Evolutionary conservation across 2,797 vertebrate genomes (phyloP).

Genomic region (Fistularia commersonii): DNA sequence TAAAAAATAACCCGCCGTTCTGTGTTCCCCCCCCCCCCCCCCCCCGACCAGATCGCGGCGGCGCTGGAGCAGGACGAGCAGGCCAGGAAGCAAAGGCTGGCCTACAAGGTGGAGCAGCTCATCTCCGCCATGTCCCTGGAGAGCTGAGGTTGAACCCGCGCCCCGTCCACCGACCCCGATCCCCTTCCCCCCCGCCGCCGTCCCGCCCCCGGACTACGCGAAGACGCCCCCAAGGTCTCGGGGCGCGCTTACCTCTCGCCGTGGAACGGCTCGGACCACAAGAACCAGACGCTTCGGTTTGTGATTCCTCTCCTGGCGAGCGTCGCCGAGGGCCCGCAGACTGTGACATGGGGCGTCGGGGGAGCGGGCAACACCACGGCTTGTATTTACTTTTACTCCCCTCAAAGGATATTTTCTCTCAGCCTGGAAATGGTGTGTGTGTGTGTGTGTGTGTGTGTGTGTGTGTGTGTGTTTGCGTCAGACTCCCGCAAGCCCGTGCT

Average conservation of each 20-base stretch:
- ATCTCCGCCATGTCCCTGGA: constrained; percentile 93
- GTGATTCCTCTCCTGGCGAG: constrained; percentile 27
- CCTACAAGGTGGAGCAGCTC: constrained; percentile 96
- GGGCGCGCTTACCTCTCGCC: constrained; percentile 56
- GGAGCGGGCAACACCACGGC: constrained; percentile 46
- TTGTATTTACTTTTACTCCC: constrained; percentile 42
- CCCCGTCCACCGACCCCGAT: no score
- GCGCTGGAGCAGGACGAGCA: constrained; percentile 95
- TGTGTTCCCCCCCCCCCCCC: no score
- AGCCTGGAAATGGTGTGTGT: no score
- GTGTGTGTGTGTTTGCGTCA: constrained; percentile 22
- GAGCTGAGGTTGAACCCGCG: constrained; percentile 81
- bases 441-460: constrained; percentile 39
- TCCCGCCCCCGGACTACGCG: no score
- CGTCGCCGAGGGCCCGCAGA: constrained; percentile 25
- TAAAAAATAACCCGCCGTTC: no score
- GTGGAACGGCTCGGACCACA: constrained; percentile 41
- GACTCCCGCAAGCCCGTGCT: constrained; percentile 38
- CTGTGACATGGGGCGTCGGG: constrained; percentile 29
- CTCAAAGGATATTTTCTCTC: constrained; percentile 42
- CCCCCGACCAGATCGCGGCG: constrained; percentile 80
- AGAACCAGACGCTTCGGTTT: constrained; percentile 51
- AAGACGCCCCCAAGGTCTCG: constrained; percentile 41
- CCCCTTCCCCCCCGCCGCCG: no score
- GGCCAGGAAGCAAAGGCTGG: constrained; percentile 89